Evolutionary conservation across 2,797 vertebrate species (phyloP), one percentile per base, ranked within the genome.

Genomic region (Lindbergichthys nudifrons): DNA sequence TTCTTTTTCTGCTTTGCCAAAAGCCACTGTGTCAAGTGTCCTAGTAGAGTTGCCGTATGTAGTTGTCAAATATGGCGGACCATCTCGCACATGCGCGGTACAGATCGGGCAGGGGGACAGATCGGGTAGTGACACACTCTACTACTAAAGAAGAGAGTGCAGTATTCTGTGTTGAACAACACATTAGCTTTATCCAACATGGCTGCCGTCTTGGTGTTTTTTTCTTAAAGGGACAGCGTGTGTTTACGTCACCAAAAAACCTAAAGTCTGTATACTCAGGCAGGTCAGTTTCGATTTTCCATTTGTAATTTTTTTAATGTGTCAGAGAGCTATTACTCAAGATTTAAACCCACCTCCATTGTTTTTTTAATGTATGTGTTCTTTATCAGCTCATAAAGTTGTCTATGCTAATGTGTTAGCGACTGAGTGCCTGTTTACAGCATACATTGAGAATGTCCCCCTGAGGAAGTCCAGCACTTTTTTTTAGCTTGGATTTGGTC

Each of bases 81-180:
- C n/a, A n/a, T n/a, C n/a, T n/a, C n/a, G n/a, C n/a, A n/a, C n/a
- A n/a, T n/a, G n/a, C n/a, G n/a, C n/a, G n/a, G n/a, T n/a, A n/a
- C n/a, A n/a, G n/a, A n/a, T n/a, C n/a, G n/a, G n/a, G n/a, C n/a
- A n/a, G n/a, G n/a, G n/a, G n/a, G n/a, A n/a, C n/a, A n/a, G n/a
- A n/a, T n/a, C n/a, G n/a, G n/a, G n/a, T n/a, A n/a, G n/a, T n/a
- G n/a, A n/a, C n/a, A n/a, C n/a, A 47, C 2, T 32, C 10, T 48
- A 68, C 39, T 15, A 69, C 67, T 54, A 36, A 70, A 21, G 60
- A 42, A 13, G 64, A 73, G 57, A 18, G 13, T 1, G 8, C 12
- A 53, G 71, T 16, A 12, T 66, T 68, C 50, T 14, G 30, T 47
- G 52, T 41, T 5, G 3, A 77, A 51, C 41, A 15, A n/a, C 12